These are phyloP conservation scores for Hycleus phaleratus DNA, from an alignment of 1,140 invertebrate genomes.

Conservation along the genomic window DNA sequence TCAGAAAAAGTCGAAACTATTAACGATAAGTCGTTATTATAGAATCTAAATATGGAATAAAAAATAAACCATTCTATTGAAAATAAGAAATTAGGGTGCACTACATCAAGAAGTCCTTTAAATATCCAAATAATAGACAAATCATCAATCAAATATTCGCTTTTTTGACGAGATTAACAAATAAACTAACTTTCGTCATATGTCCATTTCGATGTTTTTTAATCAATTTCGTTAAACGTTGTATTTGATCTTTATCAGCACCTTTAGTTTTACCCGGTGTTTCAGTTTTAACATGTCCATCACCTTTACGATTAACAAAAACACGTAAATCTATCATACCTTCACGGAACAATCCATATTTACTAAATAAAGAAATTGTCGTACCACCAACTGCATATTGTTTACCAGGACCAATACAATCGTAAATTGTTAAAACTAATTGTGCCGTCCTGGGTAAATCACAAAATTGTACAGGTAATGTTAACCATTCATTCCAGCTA, in stretches of 20 bases:
- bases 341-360: slow-evolving; percentile 82
- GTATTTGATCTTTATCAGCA: slow-evolving; percentile 79
- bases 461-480: slow-evolving; percentile 82
- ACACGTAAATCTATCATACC: slow-evolving; percentile 33
- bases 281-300: slow-evolving; percentile 55
- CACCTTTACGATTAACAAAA: slow-evolving; percentile 47
- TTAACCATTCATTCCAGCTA: slow-evolving; percentile 98
- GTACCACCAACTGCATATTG: slow-evolving; percentile 82
- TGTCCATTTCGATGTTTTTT: slow-evolving; percentile 94
- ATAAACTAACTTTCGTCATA: slow-evolving; percentile 60
- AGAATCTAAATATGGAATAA: too few relatives aligned
- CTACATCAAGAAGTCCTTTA: too few relatives aligned
- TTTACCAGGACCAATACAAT: slow-evolving; percentile 80
- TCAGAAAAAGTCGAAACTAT: too few relatives aligned
- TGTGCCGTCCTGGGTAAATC: slow-evolving; percentile 85
- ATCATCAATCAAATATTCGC: too few relatives aligned
- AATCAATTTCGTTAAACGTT: slow-evolving; percentile 78
- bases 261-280: slow-evolving; percentile 81
- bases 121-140: too few relatives aligned
- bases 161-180: too few relatives aligned
- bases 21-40: too few relatives aligned
- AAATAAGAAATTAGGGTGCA: too few relatives aligned
- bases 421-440: slow-evolving; percentile 88
- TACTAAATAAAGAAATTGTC: slow-evolving; percentile 85
- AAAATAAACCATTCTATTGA: too few relatives aligned